phyloP scores from a whole-genome alignment of 2,888 invertebrate genomes.

The Euphydryas editha region DNA sequence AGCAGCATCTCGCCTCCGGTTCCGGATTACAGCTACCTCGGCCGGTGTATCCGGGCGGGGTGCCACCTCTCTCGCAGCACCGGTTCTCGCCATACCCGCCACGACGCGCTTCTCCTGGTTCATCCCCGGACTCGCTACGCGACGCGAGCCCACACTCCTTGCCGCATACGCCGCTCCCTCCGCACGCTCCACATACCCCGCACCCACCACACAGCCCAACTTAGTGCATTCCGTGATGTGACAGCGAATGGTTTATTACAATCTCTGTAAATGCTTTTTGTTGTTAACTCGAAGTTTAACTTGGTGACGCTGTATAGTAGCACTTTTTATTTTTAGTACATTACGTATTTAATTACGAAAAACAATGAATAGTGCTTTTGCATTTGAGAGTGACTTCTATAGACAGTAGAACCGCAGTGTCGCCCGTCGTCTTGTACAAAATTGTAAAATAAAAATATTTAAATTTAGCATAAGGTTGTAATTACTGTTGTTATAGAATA shows the following conservation, averaged over 20 bases:
- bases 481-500: conserved; percentile 68
- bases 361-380: conserved; percentile 29
- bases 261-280: conserved; percentile 27
- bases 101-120: conserved; percentile 77
- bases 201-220: conserved; percentile 77
- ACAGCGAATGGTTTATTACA: conserved; percentile 15
- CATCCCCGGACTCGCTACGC: conserved; percentile 85
- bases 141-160: conserved; percentile 75
- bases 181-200: conserved; percentile 66
- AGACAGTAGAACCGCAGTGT: conserved; percentile 28
- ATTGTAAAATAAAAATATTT: conserved; percentile 71
- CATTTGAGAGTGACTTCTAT: conserved; percentile 28
- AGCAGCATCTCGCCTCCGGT: conserved; percentile 85
- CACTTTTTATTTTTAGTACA: conserved; percentile 32
- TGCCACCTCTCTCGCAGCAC: conserved; percentile 79
- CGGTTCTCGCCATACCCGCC: conserved; percentile 85
- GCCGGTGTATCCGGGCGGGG: conserved; percentile 75
- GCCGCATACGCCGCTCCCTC: conserved; percentile 69
- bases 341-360: conserved; percentile 23
- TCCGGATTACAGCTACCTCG: conserved; percentile 77
- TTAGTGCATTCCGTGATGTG: conserved; percentile 49
- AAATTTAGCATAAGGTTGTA: conserved; percentile 70
- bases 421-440: conserved; percentile 53
- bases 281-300: conserved; percentile 27
- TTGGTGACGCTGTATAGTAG: conserved; percentile 26